A percentile compares a stretch with the other conserved stretches of the same genome.
Evolutionary conservation across 2,113 vertebrate species (phyloP).

Genomic region (Talpa occidentalis): DNA sequence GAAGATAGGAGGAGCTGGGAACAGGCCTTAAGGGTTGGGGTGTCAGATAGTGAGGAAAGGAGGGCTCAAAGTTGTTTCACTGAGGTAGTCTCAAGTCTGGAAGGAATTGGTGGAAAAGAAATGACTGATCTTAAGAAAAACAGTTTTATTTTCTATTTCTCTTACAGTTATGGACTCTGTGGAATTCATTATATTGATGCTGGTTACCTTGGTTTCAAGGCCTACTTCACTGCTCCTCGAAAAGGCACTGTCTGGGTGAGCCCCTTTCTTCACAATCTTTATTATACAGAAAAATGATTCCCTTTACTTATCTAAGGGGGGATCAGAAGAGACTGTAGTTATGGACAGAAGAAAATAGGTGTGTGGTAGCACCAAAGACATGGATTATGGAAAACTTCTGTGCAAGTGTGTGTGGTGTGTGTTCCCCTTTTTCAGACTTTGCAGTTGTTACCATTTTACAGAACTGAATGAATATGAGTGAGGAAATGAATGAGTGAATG

Average conservation of each 20-base stretch:
- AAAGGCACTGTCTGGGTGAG: conserved; percentile 95
- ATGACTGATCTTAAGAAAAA: background rate
- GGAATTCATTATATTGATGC: conserved; percentile 95
- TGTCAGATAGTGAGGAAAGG: conserved; percentile 12
- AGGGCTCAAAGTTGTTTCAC: background rate
- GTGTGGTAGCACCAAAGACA: background rate
- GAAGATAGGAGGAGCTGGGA: conserved; percentile 30
- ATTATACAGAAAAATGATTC: background rate
- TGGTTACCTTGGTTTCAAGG: conserved; percentile 89
- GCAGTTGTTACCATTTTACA: background rate
- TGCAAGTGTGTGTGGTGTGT: conserved; percentile 20
- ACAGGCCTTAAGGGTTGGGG: conserved; percentile 30
- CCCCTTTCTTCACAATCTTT: background rate
- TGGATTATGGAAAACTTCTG: background rate
- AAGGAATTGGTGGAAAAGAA: conserved; percentile 11
- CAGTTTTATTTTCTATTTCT: background rate
- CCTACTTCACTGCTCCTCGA: conserved; percentile 91
- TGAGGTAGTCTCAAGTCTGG: conserved; percentile 5
- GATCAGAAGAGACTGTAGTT: conserved; percentile 7
- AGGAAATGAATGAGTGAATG: background rate
- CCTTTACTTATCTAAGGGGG: background rate
- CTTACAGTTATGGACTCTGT: conserved; percentile 88
- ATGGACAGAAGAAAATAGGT: background rate
- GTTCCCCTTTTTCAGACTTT: background rate
- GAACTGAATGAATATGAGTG: background rate